These are phyloP conservation scores for Sisor rabdophorus DNA, from an alignment of 2,113 vertebrate genomes.

Conservation along the genomic window DNA sequence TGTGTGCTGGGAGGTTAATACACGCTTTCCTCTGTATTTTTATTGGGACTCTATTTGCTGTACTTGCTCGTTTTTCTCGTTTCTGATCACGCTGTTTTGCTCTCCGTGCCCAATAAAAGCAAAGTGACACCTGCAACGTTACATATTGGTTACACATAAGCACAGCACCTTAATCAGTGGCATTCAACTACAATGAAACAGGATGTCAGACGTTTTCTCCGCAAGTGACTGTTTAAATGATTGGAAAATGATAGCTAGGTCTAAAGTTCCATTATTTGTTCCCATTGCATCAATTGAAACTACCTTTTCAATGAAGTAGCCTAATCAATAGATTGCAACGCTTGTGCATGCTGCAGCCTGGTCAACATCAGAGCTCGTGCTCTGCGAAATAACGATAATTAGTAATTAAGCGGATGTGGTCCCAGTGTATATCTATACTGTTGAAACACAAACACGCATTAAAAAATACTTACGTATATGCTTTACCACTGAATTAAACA, in stretches of 20 bases:
- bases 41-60: conserved; percentile 28
- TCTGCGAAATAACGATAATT: conserved; percentile 32
- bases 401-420: conserved; percentile 31
- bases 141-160: conserved; percentile 28
- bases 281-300: conserved; percentile 30
- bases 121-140: conserved; percentile 38
- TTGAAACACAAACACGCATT: conserved; percentile 43
- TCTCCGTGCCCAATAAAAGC: conserved; percentile 28
- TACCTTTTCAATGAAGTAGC: conserved; percentile 19
- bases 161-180: conserved; percentile 3
- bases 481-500: conserved; percentile 30
- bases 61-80: conserved; percentile 21
- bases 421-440: conserved; percentile 38
- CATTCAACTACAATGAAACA: conserved; percentile 1
- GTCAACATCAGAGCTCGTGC: conserved; percentile 22
- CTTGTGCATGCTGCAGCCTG: conserved; percentile 27
- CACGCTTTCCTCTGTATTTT: conserved; percentile 25
- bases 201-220: conserved; percentile 1
- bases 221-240: not conserved
- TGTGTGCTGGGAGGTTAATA: not conserved
- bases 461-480: not conserved
- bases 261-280: conserved; percentile 19
- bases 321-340: conserved; percentile 14
- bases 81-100: conserved; percentile 39
- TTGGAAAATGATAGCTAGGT: conserved; percentile 24